These are phyloP conservation scores for Holothuria glaberrima DNA, from an alignment of 35 echinoderm and acorn worm species.

Conservation along the genomic window DNA sequence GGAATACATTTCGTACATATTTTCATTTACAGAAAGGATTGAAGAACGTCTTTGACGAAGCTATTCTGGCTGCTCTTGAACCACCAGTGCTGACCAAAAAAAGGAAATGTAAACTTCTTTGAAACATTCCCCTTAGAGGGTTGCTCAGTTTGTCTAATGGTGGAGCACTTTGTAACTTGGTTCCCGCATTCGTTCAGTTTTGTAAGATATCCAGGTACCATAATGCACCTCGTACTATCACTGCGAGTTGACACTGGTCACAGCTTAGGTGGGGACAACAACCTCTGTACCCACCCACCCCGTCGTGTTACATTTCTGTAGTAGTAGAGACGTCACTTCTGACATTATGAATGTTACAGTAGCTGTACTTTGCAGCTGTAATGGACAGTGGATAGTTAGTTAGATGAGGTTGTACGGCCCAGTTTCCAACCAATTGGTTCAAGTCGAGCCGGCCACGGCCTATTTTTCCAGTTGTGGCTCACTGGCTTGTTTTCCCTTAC, in stretches of 20 bases:
- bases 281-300: too few species aligned
- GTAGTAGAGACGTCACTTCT: too few species aligned
- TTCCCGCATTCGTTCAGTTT: background rate
- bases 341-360: too few species aligned
- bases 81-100: slow-evolving; percentile 93
- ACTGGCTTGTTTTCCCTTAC: too few species aligned
- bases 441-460: too few species aligned
- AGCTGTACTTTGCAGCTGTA: too few species aligned
- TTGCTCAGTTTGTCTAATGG: background rate
- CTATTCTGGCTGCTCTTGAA: slow-evolving; percentile 94
- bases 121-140: background rate
- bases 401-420: too few species aligned
- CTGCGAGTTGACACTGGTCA: background rate
- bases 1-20: background rate
- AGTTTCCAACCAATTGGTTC: too few species aligned
- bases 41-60: slow-evolving; percentile 99
- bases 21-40: slow-evolving; percentile 94
- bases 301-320: too few species aligned
- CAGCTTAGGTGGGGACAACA: background rate
- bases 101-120: slow-evolving; percentile 64
- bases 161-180: background rate
- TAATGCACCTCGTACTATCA: background rate
- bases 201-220: slow-evolving; percentile 16
- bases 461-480: too few species aligned
- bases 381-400: too few species aligned